phyloP scores from a whole-genome alignment of 2,888 invertebrate species.

The Lissonota sp. region DNA sequence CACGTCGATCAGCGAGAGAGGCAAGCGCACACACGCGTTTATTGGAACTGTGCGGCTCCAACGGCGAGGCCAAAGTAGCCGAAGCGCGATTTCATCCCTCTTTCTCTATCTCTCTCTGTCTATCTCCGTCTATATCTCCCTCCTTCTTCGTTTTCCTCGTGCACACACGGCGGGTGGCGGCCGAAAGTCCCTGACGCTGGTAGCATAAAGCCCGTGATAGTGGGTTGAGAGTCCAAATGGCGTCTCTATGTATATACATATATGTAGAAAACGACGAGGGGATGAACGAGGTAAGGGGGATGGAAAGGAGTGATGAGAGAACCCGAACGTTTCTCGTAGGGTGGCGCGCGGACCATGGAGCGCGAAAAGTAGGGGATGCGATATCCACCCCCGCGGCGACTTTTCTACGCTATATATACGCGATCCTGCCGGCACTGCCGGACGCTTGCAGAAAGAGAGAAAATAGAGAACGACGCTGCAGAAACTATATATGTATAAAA shows the following conservation, averaged over 20 bases:
- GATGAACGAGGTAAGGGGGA: slow-evolving; percentile 68
- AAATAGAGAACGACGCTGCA: slow-evolving; percentile 8
- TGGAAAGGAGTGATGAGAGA: slow-evolving; percentile 66
- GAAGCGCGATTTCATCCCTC: slow-evolving; percentile 53
- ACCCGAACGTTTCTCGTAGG: slow-evolving; percentile 51
- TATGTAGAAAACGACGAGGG: slow-evolving; percentile 29
- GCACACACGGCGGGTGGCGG: slow-evolving; percentile 64
- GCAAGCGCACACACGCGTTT: slow-evolving; percentile 42
- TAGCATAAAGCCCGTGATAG: slow-evolving; percentile 60
- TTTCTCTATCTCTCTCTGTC: slow-evolving; percentile 34
- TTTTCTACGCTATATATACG: slow-evolving; percentile 47
- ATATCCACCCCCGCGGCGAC: slow-evolving; percentile 63
- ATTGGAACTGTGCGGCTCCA: slow-evolving; percentile 58
- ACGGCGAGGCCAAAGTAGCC: slow-evolving; percentile 60
- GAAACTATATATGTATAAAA: background rate
- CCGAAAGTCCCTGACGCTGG: slow-evolving; percentile 55
- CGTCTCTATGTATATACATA: too few relatives aligned
- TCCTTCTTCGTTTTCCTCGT: slow-evolving; percentile 65
- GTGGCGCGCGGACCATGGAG: slow-evolving; percentile 27
- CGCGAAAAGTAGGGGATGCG: slow-evolving; percentile 69
- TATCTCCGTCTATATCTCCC: slow-evolving; percentile 43
- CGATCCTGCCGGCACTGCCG: slow-evolving; percentile 46
- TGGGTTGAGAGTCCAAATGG: slow-evolving; percentile 43
- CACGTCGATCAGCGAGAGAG: slow-evolving; percentile 33
- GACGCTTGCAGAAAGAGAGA: slow-evolving; percentile 52